These are phyloP conservation scores for Stenoptilia bipunctidactyla DNA, from an alignment of 2,888 invertebrate genomes.

Conservation along the genomic window DNA sequence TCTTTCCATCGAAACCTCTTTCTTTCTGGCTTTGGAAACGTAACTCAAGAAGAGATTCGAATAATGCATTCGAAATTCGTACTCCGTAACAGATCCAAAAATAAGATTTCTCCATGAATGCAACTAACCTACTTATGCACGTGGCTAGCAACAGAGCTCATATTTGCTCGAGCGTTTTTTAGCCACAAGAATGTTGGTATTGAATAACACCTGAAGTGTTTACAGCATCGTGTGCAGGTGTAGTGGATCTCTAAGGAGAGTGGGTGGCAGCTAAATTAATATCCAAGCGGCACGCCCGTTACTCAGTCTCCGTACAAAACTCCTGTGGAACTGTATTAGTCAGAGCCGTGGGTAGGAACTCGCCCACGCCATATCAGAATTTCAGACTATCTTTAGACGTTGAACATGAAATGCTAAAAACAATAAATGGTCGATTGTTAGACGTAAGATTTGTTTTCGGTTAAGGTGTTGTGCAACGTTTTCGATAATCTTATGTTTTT, in stretches of 20 bases:
- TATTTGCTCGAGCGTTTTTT: slow-evolving; percentile 11
- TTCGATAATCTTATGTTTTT: no score
- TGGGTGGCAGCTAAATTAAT: slow-evolving; percentile 62
- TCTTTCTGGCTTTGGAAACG: no score
- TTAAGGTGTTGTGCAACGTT: no score
- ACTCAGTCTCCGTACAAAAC: slow-evolving; percentile 49
- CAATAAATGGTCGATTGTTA: slow-evolving; percentile 18
- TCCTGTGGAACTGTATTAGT: slow-evolving; percentile 42
- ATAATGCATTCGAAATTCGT: no score
- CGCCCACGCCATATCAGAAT: slow-evolving; percentile 64
- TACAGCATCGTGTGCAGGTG: slow-evolving; percentile 53
- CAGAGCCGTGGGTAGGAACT: slow-evolving; percentile 45
- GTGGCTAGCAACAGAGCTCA: no score
- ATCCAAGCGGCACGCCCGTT: slow-evolving; percentile 27
- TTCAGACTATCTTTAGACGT: slow-evolving; percentile 51
- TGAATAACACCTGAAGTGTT: slow-evolving; percentile 58
- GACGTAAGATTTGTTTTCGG: no score
- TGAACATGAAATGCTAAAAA: slow-evolving; percentile 20
- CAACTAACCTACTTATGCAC: no score
- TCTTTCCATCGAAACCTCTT: no score
- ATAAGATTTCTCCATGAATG: no score
- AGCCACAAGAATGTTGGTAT: slow-evolving; percentile 31
- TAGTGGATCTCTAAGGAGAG: slow-evolving; percentile 43
- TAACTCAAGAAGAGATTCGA: no score
- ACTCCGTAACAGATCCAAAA: no score